Percentiles rank a stretch among this genome's conserved stretches.
phyloP scores from a whole-genome alignment of 2,113 vertebrate species.

The Camelus bactrianus region DNA sequence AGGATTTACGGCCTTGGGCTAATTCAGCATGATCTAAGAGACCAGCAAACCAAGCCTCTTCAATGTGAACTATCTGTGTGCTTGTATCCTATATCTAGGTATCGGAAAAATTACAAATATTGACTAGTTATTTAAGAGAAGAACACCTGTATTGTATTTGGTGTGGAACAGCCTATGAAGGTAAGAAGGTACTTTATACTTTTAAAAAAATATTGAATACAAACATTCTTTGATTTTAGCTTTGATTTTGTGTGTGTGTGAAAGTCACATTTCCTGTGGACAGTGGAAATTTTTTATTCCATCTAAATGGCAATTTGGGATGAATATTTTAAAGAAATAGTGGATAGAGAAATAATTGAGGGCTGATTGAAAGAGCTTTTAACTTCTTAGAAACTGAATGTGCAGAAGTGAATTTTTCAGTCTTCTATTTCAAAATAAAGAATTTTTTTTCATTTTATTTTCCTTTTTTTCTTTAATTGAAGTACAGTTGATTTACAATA shows the following conservation, averaged over 20 bases:
- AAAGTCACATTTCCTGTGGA: not conserved
- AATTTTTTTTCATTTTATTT: not conserved
- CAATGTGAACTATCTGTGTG: not conserved
- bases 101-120: conserved; percentile 92
- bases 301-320: conserved; percentile 25
- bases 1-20: not conserved
- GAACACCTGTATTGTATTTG: conserved; percentile 96
- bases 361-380: conserved; percentile 33
- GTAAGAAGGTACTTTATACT: conserved; percentile 84
- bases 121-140: conserved; percentile 95
- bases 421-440: conserved; percentile 51
- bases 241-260: not conserved
- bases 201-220: not conserved
- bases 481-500: no score
- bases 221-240: not conserved
- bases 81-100: conserved; percentile 85
- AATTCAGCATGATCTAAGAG: not conserved
- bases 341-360: conserved; percentile 29
- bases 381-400: conserved; percentile 22
- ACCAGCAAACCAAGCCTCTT: not conserved
- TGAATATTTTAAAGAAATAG: conserved; percentile 27
- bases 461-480: no score
- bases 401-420: conserved; percentile 38
- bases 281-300: conserved; percentile 9
- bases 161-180: conserved; percentile 97